A percentile compares a stretch with the other conserved stretches of the same genome.
phyloP scores from a whole-genome alignment of 2,113 vertebrate genomes.

The Clinocottus analis region DNA sequence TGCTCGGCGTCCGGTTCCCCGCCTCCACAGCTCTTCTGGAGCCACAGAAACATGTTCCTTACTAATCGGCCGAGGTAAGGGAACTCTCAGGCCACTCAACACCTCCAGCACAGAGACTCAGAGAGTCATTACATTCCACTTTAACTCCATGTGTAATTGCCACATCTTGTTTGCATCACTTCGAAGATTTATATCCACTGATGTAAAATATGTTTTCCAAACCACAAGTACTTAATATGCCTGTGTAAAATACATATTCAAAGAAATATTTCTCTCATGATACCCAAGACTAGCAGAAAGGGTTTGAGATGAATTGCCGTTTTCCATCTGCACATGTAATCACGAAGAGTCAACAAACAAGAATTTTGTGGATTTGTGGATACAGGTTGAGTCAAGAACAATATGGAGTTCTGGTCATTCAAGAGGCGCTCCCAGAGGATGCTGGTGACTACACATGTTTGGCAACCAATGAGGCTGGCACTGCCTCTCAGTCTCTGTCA shows the following conservation, averaged over 20 bases:
- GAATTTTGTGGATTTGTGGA: slow-evolving; percentile 32
- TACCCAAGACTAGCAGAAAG: slow-evolving; percentile 31
- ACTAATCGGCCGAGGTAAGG: slow-evolving; percentile 78
- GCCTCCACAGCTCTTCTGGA: slow-evolving; percentile 85
- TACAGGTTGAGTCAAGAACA: slow-evolving; percentile 74
- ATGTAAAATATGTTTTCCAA: slow-evolving; percentile 11
- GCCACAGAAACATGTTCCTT: slow-evolving; percentile 83
- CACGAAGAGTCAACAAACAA: slow-evolving; percentile 41
- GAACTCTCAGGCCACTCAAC: slow-evolving; percentile 71
- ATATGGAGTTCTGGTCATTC: slow-evolving; percentile 86
- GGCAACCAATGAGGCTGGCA: slow-evolving; percentile 85
- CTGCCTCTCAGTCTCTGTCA: slow-evolving; percentile 61
- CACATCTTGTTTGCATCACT: slow-evolving; percentile 64
- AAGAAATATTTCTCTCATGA: slow-evolving; percentile 31
- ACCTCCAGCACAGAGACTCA: slow-evolving; percentile 61
- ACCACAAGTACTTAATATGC: slow-evolving; percentile 27
- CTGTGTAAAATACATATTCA: slow-evolving; percentile 38
- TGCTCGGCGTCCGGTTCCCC: slow-evolving; percentile 88
- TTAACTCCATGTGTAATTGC: slow-evolving; percentile 37
- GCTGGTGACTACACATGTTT: slow-evolving; percentile 92
- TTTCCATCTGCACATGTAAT: slow-evolving; percentile 62
- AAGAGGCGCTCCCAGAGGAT: slow-evolving; percentile 86
- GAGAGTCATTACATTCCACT: slow-evolving; percentile 61
- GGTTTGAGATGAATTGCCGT: slow-evolving; percentile 28
- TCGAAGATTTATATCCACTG: slow-evolving; percentile 37